Evolutionary conservation across 2,888 invertebrate species (phyloP).

Genomic region (Rhagophthalmus giganteus): DNA sequence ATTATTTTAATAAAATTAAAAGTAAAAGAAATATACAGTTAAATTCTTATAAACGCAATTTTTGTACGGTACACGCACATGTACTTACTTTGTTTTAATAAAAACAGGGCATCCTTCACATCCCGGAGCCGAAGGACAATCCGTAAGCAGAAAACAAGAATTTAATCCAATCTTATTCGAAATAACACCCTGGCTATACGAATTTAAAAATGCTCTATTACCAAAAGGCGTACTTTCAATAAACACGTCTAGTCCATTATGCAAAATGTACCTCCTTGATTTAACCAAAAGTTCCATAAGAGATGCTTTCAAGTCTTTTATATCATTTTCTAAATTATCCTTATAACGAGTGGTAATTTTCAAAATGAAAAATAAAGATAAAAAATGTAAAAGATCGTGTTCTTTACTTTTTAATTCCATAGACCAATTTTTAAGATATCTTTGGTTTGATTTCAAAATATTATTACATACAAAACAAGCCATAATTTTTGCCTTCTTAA

Average conservation of each 20-base stretch:
- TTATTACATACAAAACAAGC: slow-evolving; percentile 17
- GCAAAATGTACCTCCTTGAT: background rate
- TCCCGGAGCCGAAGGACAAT: slow-evolving; percentile 63
- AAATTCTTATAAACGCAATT: background rate
- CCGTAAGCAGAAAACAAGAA: slow-evolving; percentile 61
- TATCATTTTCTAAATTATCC: background rate
- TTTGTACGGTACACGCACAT: background rate
- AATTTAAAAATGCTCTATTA: slow-evolving; percentile 60
- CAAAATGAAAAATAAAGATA: slow-evolving; percentile 25
- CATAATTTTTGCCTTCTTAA: slow-evolving; percentile 3
- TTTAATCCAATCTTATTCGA: slow-evolving; percentile 61
- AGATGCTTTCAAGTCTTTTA: slow-evolving; percentile 4
- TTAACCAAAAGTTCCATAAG: slow-evolving; percentile 3
- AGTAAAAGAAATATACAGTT: background rate
- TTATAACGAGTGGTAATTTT: background rate
- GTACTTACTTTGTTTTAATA: slow-evolving; percentile 31
- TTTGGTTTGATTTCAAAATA: slow-evolving; percentile 13
- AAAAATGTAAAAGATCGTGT: slow-evolving; percentile 1
- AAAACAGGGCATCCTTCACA: slow-evolving; percentile 66
- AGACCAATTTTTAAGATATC: slow-evolving; percentile 19
- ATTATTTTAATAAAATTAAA: no score
- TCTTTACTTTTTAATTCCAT: slow-evolving; percentile 10
- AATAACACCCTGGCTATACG: slow-evolving; percentile 61
- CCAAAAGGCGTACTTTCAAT: slow-evolving; percentile 53
- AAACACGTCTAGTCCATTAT: slow-evolving; percentile 33